Evolutionary conservation across 2,113 vertebrate species (phyloP).

Genomic region (Cairina moschata): DNA sequence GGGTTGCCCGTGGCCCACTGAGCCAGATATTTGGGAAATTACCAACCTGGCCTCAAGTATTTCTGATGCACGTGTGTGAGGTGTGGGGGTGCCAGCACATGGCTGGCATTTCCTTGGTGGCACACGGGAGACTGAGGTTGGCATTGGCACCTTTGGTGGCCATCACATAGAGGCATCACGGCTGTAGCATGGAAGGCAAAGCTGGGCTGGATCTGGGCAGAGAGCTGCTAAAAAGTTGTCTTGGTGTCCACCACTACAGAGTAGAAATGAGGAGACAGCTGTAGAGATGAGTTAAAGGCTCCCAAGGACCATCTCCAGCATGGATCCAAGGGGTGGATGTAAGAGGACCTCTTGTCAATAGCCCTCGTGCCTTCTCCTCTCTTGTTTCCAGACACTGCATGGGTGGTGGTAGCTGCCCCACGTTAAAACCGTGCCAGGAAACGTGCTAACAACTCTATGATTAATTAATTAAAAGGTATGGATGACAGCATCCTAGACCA

Average conservation of each 20-base stretch:
- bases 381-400: background rate
- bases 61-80: background rate
- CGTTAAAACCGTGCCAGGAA: background rate
- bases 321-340: fast-evolving
- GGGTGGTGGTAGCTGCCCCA: background rate
- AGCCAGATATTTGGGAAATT: background rate
- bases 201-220: background rate
- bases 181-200: background rate
- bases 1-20: background rate
- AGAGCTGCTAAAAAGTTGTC: background rate
- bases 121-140: background rate
- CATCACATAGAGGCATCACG: background rate
- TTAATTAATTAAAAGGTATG: background rate
- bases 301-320: background rate
- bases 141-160: background rate
- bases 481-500: background rate
- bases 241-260: background rate
- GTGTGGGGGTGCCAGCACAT: background rate
- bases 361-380: too few species aligned
- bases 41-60: background rate
- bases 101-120: conserved; percentile 33
- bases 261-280: background rate
- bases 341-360: background rate
- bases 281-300: background rate
- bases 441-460: background rate